Conservation (phyloP, 2,113 vertebrate genomes). For the Patagioenas fasciata region DNA sequence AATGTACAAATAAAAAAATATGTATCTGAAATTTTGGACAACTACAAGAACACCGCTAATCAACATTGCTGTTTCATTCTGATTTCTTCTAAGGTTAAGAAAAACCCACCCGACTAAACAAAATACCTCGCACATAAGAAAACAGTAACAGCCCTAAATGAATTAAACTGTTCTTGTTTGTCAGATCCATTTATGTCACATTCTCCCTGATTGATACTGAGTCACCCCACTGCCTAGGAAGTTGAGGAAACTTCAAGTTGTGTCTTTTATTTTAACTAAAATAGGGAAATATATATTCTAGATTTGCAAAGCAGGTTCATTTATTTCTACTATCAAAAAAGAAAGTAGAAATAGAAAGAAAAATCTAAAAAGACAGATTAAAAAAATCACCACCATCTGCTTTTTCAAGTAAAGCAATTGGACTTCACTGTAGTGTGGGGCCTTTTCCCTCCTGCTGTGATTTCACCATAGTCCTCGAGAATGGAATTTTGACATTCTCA, state of each 20-base stretch:
- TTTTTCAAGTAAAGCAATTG: not conserved
- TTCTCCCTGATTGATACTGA: not conserved
- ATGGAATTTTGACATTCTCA: not conserved
- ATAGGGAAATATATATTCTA: not conserved
- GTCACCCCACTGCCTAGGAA: not conserved
- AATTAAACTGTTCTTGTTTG: not conserved
- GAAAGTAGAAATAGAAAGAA: not conserved
- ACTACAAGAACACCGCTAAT: not conserved
- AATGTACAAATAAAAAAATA: not conserved
- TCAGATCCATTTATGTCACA: not conserved
- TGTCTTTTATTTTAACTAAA: not conserved
- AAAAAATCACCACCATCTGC: fast-evolving
- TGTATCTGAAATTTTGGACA: not conserved
- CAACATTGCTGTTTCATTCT: not conserved
- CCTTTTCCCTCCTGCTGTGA: not conserved
- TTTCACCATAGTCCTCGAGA: not conserved
- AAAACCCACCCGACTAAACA: not conserved
- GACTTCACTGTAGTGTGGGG: not conserved
- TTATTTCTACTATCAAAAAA: not conserved
- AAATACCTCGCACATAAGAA: not conserved
- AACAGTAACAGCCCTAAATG: not conserved
- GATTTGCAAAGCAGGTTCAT: not conserved
- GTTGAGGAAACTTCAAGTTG: not conserved
- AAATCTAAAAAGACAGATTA: not conserved
- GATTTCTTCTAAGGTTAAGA: not conserved